phyloP scores from a whole-genome alignment of 1,140 invertebrate genomes.

The Aphaenogaster rudis region DNA sequence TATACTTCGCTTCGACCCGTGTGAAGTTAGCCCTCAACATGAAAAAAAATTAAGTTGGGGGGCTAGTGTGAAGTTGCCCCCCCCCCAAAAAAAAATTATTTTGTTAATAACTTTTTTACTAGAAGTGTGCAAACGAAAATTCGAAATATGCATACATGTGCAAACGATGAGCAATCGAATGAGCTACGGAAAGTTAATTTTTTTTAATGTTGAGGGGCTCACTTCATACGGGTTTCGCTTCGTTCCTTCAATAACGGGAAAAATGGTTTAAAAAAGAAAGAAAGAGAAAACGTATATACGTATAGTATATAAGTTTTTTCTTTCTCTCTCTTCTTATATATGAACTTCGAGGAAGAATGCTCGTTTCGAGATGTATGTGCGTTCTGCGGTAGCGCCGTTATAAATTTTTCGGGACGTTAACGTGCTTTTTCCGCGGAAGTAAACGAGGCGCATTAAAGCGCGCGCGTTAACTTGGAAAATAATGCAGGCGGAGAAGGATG shows the following conservation, averaged over 20 bases:
- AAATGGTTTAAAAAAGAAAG: not conserved
- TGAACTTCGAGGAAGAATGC: not conserved
- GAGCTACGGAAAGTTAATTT: too few relatives aligned
- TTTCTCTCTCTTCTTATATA: not conserved
- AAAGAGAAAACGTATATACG: not conserved
- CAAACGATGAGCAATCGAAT: too few relatives aligned
- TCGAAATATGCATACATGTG: too few relatives aligned
- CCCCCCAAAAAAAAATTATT: too few relatives aligned
- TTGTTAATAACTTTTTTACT: too few relatives aligned
- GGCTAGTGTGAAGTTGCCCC: too few relatives aligned
- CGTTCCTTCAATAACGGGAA: not conserved
- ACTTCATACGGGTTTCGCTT: too few relatives aligned
- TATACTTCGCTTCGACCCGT: too few relatives aligned
- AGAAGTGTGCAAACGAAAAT: too few relatives aligned
- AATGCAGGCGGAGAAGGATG: not conserved
- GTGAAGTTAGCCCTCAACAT: too few relatives aligned
- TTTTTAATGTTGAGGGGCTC: too few relatives aligned
- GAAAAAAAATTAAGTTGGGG: too few relatives aligned
- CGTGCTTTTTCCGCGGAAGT: not conserved
- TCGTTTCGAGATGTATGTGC: not conserved
- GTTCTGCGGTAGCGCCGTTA: not conserved
- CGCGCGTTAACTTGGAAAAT: constrained; percentile 29
- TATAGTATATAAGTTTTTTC: not conserved
- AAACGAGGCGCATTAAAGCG: not conserved
- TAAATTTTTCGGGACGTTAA: constrained; percentile 7